Evolutionary conservation across 2,113 vertebrate genomes (phyloP).

Genomic region (Collichthys lucidus): DNA sequence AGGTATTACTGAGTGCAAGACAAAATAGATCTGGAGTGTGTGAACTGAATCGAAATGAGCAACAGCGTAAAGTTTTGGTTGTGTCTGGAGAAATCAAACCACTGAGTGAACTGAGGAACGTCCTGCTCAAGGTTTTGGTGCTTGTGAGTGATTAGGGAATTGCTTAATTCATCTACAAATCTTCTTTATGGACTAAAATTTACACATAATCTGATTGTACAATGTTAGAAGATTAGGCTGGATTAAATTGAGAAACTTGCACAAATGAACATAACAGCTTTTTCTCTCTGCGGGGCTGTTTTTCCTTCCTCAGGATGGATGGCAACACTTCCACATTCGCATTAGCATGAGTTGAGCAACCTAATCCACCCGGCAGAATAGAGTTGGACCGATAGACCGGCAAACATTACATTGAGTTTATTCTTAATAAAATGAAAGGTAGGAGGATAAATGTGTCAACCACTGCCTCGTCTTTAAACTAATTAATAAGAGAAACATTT

Average conservation of each 20-base stretch:
- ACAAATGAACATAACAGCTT: conserved; percentile 1
- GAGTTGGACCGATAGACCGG: conserved; percentile 30
- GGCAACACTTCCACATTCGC: conserved; percentile 48
- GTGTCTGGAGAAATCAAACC: conserved; percentile 32
- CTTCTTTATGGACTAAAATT: conserved; percentile 51
- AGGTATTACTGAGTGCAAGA: background rate
- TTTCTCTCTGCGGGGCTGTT: background rate
- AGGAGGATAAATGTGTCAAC: background rate
- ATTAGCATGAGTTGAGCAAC: conserved; percentile 60
- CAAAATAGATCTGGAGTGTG: background rate
- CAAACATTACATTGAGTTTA: conserved; percentile 32
- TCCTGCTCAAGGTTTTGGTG: conserved; percentile 9
- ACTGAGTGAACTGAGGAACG: conserved; percentile 25
- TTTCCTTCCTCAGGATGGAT: background rate
- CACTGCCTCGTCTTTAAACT: background rate
- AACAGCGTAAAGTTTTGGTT: background rate
- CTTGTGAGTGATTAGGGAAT: conserved; percentile 38
- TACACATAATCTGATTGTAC: conserved; percentile 54
- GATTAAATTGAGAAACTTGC: conserved; percentile 52
- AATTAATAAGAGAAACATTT: background rate
- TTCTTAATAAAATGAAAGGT: background rate
- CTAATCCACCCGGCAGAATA: conserved; percentile 62
- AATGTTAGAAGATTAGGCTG: conserved; percentile 44
- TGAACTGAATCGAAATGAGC: background rate
- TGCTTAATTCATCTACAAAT: conserved; percentile 46